Evolutionary conservation across 2,797 vertebrate species (phyloP).

Genomic region (Jordanella pulchra): DNA sequence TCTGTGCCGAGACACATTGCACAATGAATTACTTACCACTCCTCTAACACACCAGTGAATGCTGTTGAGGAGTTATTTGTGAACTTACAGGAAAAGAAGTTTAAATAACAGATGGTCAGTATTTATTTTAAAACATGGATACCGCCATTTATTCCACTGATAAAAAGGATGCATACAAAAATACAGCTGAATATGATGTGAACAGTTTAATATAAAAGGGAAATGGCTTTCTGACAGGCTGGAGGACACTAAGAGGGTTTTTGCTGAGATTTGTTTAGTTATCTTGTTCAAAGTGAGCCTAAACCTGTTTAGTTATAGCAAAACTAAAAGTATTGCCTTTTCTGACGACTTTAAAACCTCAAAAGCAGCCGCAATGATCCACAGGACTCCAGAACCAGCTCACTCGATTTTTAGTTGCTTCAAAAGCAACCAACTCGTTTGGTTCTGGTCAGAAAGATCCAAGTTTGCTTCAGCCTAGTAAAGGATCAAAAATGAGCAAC

Average conservation of each 20-base stretch:
- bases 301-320: conserved; percentile 1
- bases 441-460: conserved; percentile 5
- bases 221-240: conserved; percentile 12
- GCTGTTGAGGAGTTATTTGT: not conserved
- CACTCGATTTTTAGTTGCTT: conserved; percentile 10
- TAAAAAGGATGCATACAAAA: conserved; percentile 23
- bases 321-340: not conserved
- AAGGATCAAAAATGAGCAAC: conserved; percentile 18
- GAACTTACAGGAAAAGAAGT: conserved; percentile 1
- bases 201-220: conserved; percentile 10
- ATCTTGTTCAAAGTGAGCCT: not conserved
- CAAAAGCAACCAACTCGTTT: conserved; percentile 1
- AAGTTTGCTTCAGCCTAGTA: conserved; percentile 3
- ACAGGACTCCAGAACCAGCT: not conserved
- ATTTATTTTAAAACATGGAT: conserved; percentile 7
- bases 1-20: conserved; percentile 26
- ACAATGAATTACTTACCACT: conserved; percentile 2
- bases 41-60: conserved; percentile 7
- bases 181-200: conserved; percentile 25
- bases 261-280: not conserved
- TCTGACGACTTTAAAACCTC: not conserved
- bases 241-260: not conserved
- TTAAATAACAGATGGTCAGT: conserved; percentile 8
- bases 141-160: conserved; percentile 5
- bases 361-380: not conserved